Evolutionary conservation across 2,888 invertebrate genomes (phyloP), one percentile per base, ranked within the genome.

Genomic region (Pachycephus smyrnensis): DNA sequence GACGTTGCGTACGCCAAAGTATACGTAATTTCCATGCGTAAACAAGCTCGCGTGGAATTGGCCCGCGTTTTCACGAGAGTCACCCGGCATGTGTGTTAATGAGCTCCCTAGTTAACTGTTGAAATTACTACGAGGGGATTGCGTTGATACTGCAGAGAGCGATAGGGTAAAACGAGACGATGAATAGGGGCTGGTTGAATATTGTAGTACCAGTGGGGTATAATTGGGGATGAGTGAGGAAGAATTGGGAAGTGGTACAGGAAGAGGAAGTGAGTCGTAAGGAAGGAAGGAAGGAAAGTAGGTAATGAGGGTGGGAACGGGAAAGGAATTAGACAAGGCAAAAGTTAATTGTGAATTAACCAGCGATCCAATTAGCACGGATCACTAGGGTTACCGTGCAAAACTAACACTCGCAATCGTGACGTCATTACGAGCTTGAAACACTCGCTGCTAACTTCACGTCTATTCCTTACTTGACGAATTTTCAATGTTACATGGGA

Each of bases 341-440:
- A 80, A 81, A 85, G 82, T 83, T 83, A 82, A 84, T 81, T 77
- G 75, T 77, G 74, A 82, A 85, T 85, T 83, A 83, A 80, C 74
- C 78, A 81, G 80, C 83, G 81, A 80, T 82, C 82, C 83, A 86
- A 85, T 86, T 84, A 86, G 76, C 78, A 75, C 68, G 80, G 75
- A 79, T 81, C 82, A 71, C 79, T 68, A 76, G 73, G 79, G 79
- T 68, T 55, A 36, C 55, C 32, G 73, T 75, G 4, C 0, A 73
- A 78, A 81, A 76, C 75, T 78, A 31, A 76, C 77, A 76, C 11
- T 69, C 37, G 68, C 76, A 71, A 75, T 68, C 12, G n/a, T 35
- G 73, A 75, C 77, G 79, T 40, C 40, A 40, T 40, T 4, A 15
- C 76, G 74, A 68, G 80, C 77, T 75, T 76, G 40, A 40, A 15